A percentile compares a stretch with the other conserved stretches of the same genome.
Conservation (phyloP, 2,113 vertebrate genomes). For the Stercorarius parasiticus region DNA sequence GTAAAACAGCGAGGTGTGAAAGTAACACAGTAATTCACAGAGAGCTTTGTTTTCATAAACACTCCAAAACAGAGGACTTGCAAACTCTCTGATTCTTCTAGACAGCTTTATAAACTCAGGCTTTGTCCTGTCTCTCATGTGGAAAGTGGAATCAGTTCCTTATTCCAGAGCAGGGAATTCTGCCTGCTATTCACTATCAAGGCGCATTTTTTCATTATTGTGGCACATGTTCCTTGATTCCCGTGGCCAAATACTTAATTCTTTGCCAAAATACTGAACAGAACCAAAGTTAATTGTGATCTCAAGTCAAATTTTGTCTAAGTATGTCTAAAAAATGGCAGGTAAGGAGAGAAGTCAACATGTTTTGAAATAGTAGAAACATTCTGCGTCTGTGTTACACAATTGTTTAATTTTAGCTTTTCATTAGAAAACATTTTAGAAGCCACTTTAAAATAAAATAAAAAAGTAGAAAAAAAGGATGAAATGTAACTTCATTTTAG, state of each 20-base stretch:
- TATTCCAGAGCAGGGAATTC: neutral
- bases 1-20: neutral
- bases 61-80: neutral
- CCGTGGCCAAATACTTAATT: neutral
- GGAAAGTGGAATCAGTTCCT: neutral
- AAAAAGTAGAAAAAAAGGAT: neutral
- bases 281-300: neutral
- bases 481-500: neutral
- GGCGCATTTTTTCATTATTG: neutral
- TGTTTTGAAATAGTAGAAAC: neutral
- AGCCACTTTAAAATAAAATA: neutral
- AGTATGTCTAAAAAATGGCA: neutral
- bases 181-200: neutral
- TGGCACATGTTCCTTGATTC: neutral
- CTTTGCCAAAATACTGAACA: neutral
- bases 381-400: neutral
- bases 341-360: neutral
- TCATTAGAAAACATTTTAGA: neutral
- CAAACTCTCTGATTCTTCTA: neutral
- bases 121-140: neutral
- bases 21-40: neutral
- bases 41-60: neutral
- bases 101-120: neutral
- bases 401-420: neutral
- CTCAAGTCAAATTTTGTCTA: neutral